Conservation (phyloP, 2,888 invertebrate species). For the Omphaloscelis lunosa region DNA sequence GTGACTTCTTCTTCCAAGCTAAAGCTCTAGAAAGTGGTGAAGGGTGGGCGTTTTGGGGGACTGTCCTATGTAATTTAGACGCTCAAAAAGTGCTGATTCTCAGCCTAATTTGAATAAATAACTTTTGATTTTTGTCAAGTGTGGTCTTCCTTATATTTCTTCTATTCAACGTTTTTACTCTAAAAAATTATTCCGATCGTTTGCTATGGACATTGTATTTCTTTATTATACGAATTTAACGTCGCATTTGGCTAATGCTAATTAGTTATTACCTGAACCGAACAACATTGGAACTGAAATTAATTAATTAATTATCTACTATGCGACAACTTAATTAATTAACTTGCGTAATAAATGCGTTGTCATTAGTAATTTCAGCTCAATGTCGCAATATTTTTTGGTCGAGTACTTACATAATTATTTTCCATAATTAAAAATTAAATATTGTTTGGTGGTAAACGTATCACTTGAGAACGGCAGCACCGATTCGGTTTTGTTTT, state of each 20-base stretch:
- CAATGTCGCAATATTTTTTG: conserved; percentile 1
- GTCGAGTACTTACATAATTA: background rate
- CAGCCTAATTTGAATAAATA: too few species aligned
- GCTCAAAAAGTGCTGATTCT: too few species aligned
- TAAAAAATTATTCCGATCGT: background rate
- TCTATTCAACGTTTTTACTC: background rate
- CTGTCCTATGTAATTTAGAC: too few species aligned
- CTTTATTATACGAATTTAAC: background rate
- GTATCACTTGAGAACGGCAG: background rate
- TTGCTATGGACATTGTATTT: background rate
- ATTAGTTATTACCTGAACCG: conserved; percentile 20
- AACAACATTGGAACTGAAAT: conserved; percentile 13
- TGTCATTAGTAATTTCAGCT: conserved; percentile 17
- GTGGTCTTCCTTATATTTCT: background rate
- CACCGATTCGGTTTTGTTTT: background rate
- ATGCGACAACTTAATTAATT: conserved; percentile 5
- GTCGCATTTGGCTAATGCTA: background rate
- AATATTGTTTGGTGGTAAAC: background rate
- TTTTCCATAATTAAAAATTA: background rate
- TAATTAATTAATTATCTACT: conserved; percentile 29
- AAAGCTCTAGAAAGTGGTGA: too few species aligned
- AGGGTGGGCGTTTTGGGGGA: too few species aligned
- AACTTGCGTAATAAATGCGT: conserved; percentile 11
- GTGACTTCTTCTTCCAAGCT: too few species aligned
- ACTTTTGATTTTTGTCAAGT: too few species aligned